phyloP scores from a whole-genome alignment of 2,113 vertebrate genomes.

The Triplophysa siluroides region DNA sequence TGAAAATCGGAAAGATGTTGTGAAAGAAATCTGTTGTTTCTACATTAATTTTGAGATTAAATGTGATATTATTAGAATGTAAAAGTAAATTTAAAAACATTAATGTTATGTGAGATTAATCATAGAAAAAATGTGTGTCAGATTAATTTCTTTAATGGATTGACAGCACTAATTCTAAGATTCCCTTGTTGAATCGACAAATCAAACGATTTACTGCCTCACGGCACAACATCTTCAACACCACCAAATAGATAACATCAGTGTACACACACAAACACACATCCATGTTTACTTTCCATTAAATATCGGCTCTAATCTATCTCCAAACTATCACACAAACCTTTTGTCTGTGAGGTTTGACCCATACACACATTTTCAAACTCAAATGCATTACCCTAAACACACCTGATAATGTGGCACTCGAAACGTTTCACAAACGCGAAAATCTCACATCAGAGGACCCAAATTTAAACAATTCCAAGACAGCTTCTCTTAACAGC shows the following conservation, averaged over 20 bases:
- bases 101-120: too few relatives aligned
- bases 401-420: background rate
- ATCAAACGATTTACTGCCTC: constrained; percentile 63
- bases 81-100: too few relatives aligned
- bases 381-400: background rate
- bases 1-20: too few relatives aligned
- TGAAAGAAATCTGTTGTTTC: too few relatives aligned
- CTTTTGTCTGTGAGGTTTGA: too few relatives aligned
- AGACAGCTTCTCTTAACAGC: background rate
- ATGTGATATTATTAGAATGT: too few relatives aligned
- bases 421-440: background rate
- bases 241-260: constrained; percentile 36
- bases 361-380: too few relatives aligned
- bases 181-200: constrained; percentile 63
- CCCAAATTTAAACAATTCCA: background rate
- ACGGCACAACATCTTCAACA: constrained; percentile 44
- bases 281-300: background rate
- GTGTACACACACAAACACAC: constrained; percentile 11
- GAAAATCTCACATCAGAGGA: background rate
- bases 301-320: too few relatives aligned
- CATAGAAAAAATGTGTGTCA: too few relatives aligned
- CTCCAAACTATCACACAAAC: too few relatives aligned
- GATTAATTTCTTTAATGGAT: too few relatives aligned
- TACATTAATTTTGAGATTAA: too few relatives aligned
- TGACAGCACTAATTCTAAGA: constrained; percentile 1